Conservation (phyloP, 2,888 invertebrate genomes). For the Agrotis puta region DNA sequence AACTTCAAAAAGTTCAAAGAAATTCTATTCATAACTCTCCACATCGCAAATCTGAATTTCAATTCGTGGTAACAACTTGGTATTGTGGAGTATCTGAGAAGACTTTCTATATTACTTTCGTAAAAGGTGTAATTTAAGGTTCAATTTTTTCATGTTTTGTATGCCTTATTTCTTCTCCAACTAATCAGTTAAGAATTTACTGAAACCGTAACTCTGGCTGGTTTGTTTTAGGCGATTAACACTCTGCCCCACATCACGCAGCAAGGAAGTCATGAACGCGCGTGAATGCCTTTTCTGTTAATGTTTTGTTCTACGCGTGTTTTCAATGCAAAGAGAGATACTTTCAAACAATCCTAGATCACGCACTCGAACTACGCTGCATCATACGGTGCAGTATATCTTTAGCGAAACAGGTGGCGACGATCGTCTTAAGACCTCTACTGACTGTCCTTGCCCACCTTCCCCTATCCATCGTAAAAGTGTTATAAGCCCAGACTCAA, state of each 20-base stretch:
- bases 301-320: too few relatives aligned
- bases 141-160: background rate
- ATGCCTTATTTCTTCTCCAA: too few relatives aligned
- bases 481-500: too few relatives aligned
- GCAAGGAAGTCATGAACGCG: too few relatives aligned
- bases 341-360: too few relatives aligned
- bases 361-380: too few relatives aligned
- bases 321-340: too few relatives aligned
- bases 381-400: too few relatives aligned
- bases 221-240: background rate
- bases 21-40: constrained; percentile 32
- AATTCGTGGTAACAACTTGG: constrained; percentile 24
- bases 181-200: background rate
- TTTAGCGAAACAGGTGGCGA: background rate
- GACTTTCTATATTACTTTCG: background rate
- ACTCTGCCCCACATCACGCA: too few relatives aligned
- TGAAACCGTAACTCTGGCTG: background rate
- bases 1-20: constrained; percentile 22
- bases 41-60: constrained; percentile 7
- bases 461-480: too few relatives aligned
- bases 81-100: constrained; percentile 9
- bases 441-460: background rate
- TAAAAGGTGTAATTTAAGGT: constrained; percentile 26
- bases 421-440: background rate
- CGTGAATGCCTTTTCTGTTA: too few relatives aligned